Evolutionary conservation across 2,113 vertebrate species (phyloP), one percentile per base, ranked within the genome.

Genomic region (Seriola dumerili): DNA sequence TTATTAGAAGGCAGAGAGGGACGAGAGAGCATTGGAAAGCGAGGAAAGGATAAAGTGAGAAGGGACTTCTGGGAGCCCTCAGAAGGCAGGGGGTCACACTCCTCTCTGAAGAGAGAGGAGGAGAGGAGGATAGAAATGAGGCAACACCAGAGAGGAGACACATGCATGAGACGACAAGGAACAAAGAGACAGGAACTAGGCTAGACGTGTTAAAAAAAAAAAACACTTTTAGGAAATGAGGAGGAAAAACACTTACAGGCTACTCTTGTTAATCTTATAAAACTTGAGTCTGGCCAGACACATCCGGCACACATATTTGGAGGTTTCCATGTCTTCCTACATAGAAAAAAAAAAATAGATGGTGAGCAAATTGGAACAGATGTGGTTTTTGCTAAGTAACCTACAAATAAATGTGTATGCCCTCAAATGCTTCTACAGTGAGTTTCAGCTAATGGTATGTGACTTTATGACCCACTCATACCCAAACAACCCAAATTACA

Each of bases 321-420:
- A 98, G 29, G 98, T 99, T 96, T 99, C 98, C 97, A 99, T 97
- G 95, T 99, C 98, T 94, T 99, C 98, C 98, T 99, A 90, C 7
- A 80, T 23, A 89, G 70, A 80, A 80, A 86, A 34, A 78, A 72
- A 68, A 63, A 77, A 86, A 74, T 12, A 81, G 59, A 61, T 38
- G 12, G 32, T 17, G 48, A 71, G 38, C 80, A 32, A 78, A 62
- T 63, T 55, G 58, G n/a, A 61, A n/a, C 36, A 57, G 65, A 52
- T 21, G 52, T 55, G 36, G 4, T 61, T 62, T 63, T 75, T 85
- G 6, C 48, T 64, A 25, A 61, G 5, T 73, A 67, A 70, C 75
- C 40, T 61, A 34, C 13, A 80, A 66, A 62, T 54, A 68, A 42
- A 87, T 76, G 38, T 62, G 48, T 40, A 12, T 65, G 32, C 44